These are phyloP conservation scores for Turnix velox DNA, from an alignment of 2,113 vertebrate species.

Conservation along the genomic window DNA sequence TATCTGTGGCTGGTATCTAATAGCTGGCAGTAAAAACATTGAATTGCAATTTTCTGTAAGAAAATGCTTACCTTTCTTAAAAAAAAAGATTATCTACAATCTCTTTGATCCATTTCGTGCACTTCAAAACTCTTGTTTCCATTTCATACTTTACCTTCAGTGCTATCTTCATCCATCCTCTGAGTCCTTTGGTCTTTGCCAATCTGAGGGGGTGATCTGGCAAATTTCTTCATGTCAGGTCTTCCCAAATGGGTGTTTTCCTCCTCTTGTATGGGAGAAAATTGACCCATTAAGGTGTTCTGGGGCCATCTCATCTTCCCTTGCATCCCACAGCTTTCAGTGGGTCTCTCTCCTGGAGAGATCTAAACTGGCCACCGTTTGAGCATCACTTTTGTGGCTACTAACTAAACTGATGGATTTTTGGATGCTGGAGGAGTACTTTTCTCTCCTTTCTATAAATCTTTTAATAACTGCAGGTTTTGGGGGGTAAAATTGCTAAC, in stretches of 20 bases:
- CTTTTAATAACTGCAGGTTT: slow-evolving; percentile 20
- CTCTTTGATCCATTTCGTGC: not conserved
- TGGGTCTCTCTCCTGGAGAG: not conserved
- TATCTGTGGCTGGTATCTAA: not conserved
- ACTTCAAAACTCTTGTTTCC: not conserved
- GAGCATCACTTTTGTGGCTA: not conserved
- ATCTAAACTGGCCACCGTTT: not conserved
- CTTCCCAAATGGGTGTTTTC: not conserved
- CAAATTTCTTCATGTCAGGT: not conserved
- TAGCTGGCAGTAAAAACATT: not conserved
- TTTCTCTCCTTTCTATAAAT: slow-evolving; percentile 15
- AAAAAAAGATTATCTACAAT: not conserved
- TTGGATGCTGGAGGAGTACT: not conserved
- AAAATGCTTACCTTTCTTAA: slow-evolving; percentile 27
- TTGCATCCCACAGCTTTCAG: not conserved
- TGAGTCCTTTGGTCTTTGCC: not conserved
- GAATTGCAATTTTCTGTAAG: not conserved
- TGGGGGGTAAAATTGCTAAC: slow-evolving; percentile 14
- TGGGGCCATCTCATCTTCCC: not conserved
- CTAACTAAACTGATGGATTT: not conserved
- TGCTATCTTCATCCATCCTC: not conserved
- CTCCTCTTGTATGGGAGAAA: not conserved
- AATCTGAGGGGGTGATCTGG: fast-evolving
- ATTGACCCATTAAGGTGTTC: not conserved
- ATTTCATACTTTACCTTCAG: not conserved